Percentiles rank a stretch among this genome's conserved stretches.
Evolutionary conservation across 2,797 vertebrate species (phyloP).

Genomic region (Semotilus atromaculatus): DNA sequence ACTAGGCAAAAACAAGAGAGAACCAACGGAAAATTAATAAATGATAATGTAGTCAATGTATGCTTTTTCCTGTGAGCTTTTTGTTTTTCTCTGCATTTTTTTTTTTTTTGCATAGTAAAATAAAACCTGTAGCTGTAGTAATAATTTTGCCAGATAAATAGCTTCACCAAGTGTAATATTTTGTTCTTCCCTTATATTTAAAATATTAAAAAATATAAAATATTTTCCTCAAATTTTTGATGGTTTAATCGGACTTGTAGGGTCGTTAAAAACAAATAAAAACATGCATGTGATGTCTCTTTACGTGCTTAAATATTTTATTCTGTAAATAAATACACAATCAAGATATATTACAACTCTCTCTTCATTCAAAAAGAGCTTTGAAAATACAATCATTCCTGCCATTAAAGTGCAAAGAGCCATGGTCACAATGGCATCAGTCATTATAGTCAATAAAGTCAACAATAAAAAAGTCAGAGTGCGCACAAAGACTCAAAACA

Average conservation of each 20-base stretch:
- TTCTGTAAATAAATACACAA: constrained; percentile 7
- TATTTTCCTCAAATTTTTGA: not conserved
- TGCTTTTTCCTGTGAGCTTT: not conserved
- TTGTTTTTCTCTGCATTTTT: not conserved
- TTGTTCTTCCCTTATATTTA: not conserved
- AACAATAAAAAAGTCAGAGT: not conserved
- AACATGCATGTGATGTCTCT: not conserved
- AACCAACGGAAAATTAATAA: not conserved
- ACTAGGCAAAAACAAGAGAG: not conserved
- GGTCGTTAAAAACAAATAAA: not conserved
- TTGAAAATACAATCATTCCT: constrained; percentile 11
- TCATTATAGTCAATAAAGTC: not conserved
- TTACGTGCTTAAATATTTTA: constrained; percentile 17
- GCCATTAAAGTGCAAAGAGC: constrained; percentile 1
- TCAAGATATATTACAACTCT: not conserved
- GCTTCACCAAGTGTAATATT: not conserved
- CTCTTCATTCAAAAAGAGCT: constrained; percentile 3
- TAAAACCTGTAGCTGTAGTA: not conserved
- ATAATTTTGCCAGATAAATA: not conserved
- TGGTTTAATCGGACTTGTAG: not conserved
- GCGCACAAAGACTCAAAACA: not conserved
- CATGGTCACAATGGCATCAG: not conserved
- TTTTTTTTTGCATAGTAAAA: not conserved
- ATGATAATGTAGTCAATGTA: not conserved
- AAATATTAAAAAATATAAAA: not conserved